Evolutionary conservation across 2,113 vertebrate genomes (phyloP).

Genomic region (Semicossyphus pulcher): DNA sequence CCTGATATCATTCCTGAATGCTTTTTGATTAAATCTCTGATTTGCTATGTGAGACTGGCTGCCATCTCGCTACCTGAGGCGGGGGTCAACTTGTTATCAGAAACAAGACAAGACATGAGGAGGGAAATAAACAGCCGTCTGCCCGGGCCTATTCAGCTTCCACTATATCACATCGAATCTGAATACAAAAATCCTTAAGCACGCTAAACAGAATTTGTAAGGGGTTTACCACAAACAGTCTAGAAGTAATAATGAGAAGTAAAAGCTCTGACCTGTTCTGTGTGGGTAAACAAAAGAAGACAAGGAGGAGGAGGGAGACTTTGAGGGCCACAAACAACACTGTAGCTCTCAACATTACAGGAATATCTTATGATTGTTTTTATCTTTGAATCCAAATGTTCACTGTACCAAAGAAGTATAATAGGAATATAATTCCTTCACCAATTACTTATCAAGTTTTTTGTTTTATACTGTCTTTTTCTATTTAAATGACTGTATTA

Average conservation of each 20-base stretch:
- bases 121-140: conserved; percentile 9
- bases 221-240: conserved; percentile 10
- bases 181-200: neutral
- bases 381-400: too few relatives aligned
- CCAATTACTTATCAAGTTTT: too few relatives aligned
- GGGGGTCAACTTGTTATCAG: conserved; percentile 29
- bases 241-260: conserved; percentile 21
- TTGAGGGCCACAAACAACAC: neutral
- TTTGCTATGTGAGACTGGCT: conserved; percentile 19
- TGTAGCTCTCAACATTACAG: too few relatives aligned
- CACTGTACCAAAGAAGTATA: too few relatives aligned
- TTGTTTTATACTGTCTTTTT: too few relatives aligned
- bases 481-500: too few relatives aligned
- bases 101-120: conserved; percentile 33
- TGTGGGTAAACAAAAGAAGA: neutral
- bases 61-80: conserved; percentile 8
- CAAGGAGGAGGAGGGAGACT: neutral
- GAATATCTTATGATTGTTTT: too few relatives aligned
- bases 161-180: neutral
- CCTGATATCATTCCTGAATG: conserved; percentile 32
- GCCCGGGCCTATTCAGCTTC: neutral
- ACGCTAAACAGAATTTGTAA: conserved; percentile 9
- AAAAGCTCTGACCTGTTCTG: neutral
- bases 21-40: conserved; percentile 42
- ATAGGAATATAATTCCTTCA: too few relatives aligned